Base-by-base conservation (phyloP, 2,113 vertebrate genomes). In the Sphyrna mokarran region DNA sequence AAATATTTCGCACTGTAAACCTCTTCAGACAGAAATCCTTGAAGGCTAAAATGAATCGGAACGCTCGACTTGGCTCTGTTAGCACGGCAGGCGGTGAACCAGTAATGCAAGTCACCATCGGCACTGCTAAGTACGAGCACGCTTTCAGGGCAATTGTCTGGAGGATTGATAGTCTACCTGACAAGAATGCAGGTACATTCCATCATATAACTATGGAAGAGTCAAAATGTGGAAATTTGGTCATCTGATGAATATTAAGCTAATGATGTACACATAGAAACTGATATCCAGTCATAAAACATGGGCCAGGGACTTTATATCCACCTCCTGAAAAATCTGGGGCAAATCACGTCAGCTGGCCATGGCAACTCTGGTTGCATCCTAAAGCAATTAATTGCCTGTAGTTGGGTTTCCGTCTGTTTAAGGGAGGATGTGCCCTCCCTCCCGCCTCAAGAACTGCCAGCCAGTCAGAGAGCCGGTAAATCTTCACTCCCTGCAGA, bases 161-260 rank as follows among this genome's bases (percentile, higher is more conserved):
- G 99, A 99, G 97, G 97, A 99, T 99, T 95, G 99, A 99, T 96
- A 98, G 98, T 95, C 98, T 99, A 96, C 99, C 99, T 0, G 98
- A 98, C 16, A 99, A 99, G 97, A 99, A 99, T 96, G 98, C 98
- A 96, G 98, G 99, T 99, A 97, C 97, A 95, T 95, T 54, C 22
- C 66, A 48, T 76, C 43, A 33, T 29, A 72, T 54, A 72, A 95
- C 26, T 95, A 40, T 23, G 13, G 37, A 29, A 72, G 33, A 66
- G 33, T 91, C 6, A 20, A 7, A 20, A 37, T 68, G 16, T n/a
- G 66, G 89, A 93, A 66, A 68, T 18, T 37, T 33, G 33, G n/a
- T 66, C 54, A 66, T 6, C 61, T 66, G 61, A 58, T 66, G 89
- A 37, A 90, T 2, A 58, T 89, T 89, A 58, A 58, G 48, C 87